Conservation (phyloP, 2,888 invertebrate species). For the Heliconius charithonia region DNA sequence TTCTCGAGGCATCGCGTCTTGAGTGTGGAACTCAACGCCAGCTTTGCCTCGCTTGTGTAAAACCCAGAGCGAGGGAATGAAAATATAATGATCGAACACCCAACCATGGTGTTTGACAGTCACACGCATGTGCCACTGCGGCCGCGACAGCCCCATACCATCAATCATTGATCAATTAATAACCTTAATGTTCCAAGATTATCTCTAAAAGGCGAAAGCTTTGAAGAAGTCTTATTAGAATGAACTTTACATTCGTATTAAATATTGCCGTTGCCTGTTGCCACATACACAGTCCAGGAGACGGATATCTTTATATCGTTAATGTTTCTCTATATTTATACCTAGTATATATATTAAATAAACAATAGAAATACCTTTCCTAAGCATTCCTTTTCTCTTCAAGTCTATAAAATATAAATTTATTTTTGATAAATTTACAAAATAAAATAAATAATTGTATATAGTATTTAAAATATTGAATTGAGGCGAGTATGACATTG, state of each 20-base stretch:
- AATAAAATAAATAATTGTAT: no score
- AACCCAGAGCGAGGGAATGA: no score
- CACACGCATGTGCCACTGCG: no score
- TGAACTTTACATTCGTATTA: slow-evolving; percentile 32
- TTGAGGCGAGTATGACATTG: no score
- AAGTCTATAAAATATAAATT: no score
- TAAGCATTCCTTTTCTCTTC: neutral
- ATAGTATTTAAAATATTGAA: no score
- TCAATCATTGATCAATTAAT: slow-evolving; percentile 49
- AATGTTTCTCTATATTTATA: neutral
- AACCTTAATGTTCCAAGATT: slow-evolving; percentile 42
- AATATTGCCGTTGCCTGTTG: slow-evolving; percentile 13
- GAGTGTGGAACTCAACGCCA: no score
- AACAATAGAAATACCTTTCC: neutral
- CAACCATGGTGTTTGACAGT: no score
- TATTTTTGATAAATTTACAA: no score
- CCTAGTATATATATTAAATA: neutral
- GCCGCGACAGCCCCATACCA: slow-evolving; percentile 34
- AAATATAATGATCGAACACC: no score
- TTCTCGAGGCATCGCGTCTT: no score
- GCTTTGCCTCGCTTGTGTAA: no score
- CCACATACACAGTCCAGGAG: slow-evolving; percentile 16
- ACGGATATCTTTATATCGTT: neutral
- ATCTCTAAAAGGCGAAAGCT: slow-evolving; percentile 41
- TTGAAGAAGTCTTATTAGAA: slow-evolving; percentile 34